A percentile compares a stretch with the other conserved stretches of the same genome.
phyloP scores from a whole-genome alignment of 2,888 invertebrate genomes.

The Thera obeliscata region DNA sequence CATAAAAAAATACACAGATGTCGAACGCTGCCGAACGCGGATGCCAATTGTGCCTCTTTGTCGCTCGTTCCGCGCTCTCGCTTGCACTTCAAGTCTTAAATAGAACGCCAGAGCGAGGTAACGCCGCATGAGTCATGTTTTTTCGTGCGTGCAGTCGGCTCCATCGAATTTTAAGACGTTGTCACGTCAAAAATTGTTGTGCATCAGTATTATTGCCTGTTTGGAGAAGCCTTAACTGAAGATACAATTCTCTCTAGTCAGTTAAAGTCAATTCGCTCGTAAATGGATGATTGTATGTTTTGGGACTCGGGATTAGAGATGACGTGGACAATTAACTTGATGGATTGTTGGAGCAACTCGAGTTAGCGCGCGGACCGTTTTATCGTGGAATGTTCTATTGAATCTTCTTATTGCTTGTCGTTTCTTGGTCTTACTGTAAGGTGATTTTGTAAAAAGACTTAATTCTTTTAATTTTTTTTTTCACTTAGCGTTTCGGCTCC shows the following conservation, averaged over 20 bases:
- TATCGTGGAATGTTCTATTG: slow-evolving; percentile 5
- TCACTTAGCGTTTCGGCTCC: too few species aligned
- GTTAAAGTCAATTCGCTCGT: slow-evolving; percentile 42
- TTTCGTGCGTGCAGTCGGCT: too few species aligned
- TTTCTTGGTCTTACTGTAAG: neutral
- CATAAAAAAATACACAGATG: too few species aligned
- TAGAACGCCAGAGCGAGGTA: too few species aligned
- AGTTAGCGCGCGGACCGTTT: slow-evolving; percentile 16
- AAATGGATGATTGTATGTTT: slow-evolving; percentile 52
- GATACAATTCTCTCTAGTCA: slow-evolving; percentile 29
- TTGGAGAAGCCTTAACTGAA: slow-evolving; percentile 5
- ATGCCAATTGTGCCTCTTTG: too few species aligned
- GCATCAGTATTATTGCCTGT: neutral
- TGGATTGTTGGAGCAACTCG: slow-evolving; percentile 38
- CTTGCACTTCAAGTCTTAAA: too few species aligned
- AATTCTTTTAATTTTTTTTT: too few species aligned
- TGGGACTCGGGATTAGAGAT: slow-evolving; percentile 43
- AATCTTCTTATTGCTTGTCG: neutral
- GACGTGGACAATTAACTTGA: slow-evolving; percentile 47
- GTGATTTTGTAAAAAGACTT: neutral
- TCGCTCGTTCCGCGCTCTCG: too few species aligned
- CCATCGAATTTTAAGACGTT: too few species aligned
- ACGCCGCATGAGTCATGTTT: too few species aligned
- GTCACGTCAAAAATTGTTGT: too few species aligned
- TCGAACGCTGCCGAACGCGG: too few species aligned